Conservation (phyloP, 23 tunicate species). For the Clavelina lepadiformis region DNA sequence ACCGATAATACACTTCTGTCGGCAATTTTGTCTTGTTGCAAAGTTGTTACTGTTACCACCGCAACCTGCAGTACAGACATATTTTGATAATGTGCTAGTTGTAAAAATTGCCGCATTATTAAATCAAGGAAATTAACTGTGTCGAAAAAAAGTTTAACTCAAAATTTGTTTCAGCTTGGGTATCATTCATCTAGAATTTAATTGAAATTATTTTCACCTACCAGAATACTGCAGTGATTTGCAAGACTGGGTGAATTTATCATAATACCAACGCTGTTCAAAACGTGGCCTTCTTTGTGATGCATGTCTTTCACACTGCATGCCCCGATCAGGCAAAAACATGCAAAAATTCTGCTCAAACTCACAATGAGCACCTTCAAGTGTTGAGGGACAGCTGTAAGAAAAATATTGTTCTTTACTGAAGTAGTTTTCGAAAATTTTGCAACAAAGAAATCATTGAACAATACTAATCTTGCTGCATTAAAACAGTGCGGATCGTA, state of each 20-base stretch:
- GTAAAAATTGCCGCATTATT: too few relatives aligned
- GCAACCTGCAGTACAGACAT: slow-evolving; percentile 82
- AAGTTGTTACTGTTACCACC: slow-evolving; percentile 76
- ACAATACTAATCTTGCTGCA: too few relatives aligned
- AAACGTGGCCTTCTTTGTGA: neutral
- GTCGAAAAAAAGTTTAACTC: neutral
- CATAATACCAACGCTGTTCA: slow-evolving; percentile 48
- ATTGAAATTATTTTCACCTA: neutral
- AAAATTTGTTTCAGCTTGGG: neutral
- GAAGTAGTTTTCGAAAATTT: neutral
- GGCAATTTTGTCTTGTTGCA: slow-evolving; percentile 53
- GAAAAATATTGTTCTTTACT: neutral
- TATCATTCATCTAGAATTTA: neutral
- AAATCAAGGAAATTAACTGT: too few relatives aligned
- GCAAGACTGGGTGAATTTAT: slow-evolving; percentile 67
- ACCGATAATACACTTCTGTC: slow-evolving; percentile 62
- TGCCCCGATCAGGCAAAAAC: slow-evolving; percentile 31
- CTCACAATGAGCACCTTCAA: slow-evolving; percentile 51
- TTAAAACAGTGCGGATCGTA: neutral
- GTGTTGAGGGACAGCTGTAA: slow-evolving; percentile 62
- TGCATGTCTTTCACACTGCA: slow-evolving; percentile 8
- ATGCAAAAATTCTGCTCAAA: slow-evolving; percentile 52
- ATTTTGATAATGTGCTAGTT: too few relatives aligned
- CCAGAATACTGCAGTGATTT: slow-evolving; percentile 46
- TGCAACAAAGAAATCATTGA: neutral